phyloP scores from a whole-genome alignment of 1,140 invertebrate species.

The Drosophila paulistorum region DNA sequence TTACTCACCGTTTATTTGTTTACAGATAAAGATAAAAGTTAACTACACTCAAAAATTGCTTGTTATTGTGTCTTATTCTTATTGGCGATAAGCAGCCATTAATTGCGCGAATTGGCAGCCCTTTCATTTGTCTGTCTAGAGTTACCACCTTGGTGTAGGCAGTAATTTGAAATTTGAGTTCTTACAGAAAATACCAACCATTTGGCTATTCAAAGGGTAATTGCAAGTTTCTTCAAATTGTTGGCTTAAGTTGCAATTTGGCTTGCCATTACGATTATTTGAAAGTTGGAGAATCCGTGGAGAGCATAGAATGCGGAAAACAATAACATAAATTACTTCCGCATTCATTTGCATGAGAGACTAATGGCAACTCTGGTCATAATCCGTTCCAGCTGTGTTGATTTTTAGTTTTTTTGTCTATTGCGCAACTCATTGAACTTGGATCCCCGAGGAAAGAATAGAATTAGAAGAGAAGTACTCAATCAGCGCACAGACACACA shows the following conservation, averaged over 20 bases:
- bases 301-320: too few relatives aligned
- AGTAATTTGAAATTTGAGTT: too few relatives aligned
- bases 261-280: too few relatives aligned
- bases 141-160: too few relatives aligned
- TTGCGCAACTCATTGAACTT: slow-evolving; percentile 35
- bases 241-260: too few relatives aligned
- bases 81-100: slow-evolving; percentile 27
- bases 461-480: slow-evolving; percentile 12
- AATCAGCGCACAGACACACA: slow-evolving; percentile 1
- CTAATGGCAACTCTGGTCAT: background rate
- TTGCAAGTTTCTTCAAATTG: too few relatives aligned
- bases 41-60: slow-evolving; percentile 48
- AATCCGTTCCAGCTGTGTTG: slow-evolving; percentile 13
- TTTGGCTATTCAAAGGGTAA: too few relatives aligned
- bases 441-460: slow-evolving; percentile 1
- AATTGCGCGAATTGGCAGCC: background rate
- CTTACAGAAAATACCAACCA: too few relatives aligned
- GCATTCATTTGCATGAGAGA: background rate
- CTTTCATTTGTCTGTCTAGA: background rate
- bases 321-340: background rate
- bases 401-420: slow-evolving; percentile 4
- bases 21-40: slow-evolving; percentile 75
- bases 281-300: too few relatives aligned
- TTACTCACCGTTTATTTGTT: slow-evolving; percentile 81
- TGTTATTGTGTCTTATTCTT: slow-evolving; percentile 58